phyloP scores from a whole-genome alignment of 1,140 invertebrate genomes.

The Caenorhabditis tropicalis region DNA sequence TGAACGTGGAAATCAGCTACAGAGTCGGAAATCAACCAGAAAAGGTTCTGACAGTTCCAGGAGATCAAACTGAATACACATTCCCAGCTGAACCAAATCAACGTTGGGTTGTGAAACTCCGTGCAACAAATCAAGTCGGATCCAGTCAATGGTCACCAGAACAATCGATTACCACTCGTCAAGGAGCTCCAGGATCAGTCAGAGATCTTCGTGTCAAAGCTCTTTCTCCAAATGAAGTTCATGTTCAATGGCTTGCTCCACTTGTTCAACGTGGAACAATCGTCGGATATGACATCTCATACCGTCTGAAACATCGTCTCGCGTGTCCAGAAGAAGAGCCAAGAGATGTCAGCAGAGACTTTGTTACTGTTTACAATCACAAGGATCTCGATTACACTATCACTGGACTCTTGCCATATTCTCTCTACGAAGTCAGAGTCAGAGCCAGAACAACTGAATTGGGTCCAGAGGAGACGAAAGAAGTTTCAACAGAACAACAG shows the following conservation, averaged over 20 bases:
- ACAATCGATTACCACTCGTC: constrained; percentile 68
- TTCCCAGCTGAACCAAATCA: constrained; percentile 72
- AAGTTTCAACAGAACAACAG: constrained; percentile 69
- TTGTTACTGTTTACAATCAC: constrained; percentile 72
- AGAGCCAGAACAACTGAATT: constrained; percentile 70
- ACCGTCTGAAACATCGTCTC: constrained; percentile 69
- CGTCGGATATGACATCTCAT: constrained; percentile 71
- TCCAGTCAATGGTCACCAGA: constrained; percentile 66
- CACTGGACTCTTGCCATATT: constrained; percentile 70
- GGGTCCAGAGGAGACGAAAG: constrained; percentile 70
- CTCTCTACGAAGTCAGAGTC: constrained; percentile 66
- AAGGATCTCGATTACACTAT: constrained; percentile 71
- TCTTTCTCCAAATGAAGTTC: constrained; percentile 70
- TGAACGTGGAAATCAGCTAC: constrained; percentile 69
- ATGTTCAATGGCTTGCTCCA: constrained; percentile 67
- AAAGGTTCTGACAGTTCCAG: constrained; percentile 65
- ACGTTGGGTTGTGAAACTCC: constrained; percentile 65
- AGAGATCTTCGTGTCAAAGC: constrained; percentile 66
- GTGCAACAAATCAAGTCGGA: constrained; percentile 67
- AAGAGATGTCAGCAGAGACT: constrained; percentile 71
- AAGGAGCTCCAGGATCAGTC: constrained; percentile 70
- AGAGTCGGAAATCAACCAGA: constrained; percentile 68
- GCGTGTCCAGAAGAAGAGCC: constrained; percentile 71
- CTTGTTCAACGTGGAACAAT: constrained; percentile 63
- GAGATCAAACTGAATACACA: constrained; percentile 68